Percentiles rank a stretch among this genome's conserved stretches.
These are phyloP conservation scores for Cyaniris semiargus DNA, from an alignment of 2,888 invertebrate species.

Conservation along the genomic window DNA sequence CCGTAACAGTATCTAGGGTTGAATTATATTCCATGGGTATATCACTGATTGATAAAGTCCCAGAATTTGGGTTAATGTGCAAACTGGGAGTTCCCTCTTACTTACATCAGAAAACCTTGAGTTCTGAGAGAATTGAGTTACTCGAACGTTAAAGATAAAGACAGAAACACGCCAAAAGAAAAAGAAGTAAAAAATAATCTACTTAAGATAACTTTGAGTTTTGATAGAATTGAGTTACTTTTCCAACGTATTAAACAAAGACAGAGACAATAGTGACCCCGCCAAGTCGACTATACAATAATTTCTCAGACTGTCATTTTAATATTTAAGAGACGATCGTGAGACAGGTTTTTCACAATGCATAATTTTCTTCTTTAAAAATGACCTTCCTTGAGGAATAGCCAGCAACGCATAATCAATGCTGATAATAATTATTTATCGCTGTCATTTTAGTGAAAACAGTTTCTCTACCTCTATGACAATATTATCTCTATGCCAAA, in stretches of 20 bases:
- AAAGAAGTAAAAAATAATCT: no score
- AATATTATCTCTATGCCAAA: neutral
- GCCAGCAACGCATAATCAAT: no score
- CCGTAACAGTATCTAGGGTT: slow-evolving; percentile 29
- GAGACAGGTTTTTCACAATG: no score
- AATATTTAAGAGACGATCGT: no score
- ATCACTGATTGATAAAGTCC: slow-evolving; percentile 7
- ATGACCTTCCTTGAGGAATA: no score
- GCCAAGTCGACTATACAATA: no score
- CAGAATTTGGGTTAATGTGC: neutral
- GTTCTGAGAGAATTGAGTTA: neutral
- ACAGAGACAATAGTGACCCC: no score
- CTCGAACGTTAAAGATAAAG: neutral
- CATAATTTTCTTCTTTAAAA: no score
- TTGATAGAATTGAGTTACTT: neutral
- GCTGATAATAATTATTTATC: no score
- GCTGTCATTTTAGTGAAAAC: neutral
- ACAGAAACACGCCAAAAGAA: neutral
- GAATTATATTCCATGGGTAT: slow-evolving; percentile 4
- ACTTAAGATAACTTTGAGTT: neutral
- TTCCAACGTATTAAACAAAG: neutral
- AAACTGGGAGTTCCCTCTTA: neutral
- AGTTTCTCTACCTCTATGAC: neutral
- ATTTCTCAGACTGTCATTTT: no score
- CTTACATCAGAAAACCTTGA: neutral